Evolutionary conservation across 2,888 invertebrate species (phyloP).

Genomic region (Meta bourneti): DNA sequence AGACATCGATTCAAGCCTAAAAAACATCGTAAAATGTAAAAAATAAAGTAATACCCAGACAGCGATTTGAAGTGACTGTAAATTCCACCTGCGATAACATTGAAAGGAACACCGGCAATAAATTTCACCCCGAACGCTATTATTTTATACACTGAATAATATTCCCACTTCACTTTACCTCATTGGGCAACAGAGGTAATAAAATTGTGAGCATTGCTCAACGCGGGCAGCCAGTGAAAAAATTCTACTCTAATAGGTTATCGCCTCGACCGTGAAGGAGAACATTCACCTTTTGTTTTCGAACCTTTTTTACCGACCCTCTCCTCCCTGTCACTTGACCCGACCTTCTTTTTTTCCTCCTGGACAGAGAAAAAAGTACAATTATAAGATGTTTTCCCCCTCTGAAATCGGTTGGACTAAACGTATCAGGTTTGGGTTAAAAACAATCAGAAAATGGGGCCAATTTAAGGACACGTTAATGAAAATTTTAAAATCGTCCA

Average conservation of each 20-base stretch:
- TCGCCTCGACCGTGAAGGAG: constrained; percentile 52
- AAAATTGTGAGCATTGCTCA: constrained; percentile 59
- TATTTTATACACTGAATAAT: constrained; percentile 56
- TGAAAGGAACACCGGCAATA: constrained; percentile 37
- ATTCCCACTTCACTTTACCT: constrained; percentile 10
- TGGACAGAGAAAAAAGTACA: background rate
- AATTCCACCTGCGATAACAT: constrained; percentile 57
- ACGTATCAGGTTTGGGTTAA: no score
- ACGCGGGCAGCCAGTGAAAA: background rate
- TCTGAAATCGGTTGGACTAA: no score
- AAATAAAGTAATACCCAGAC: background rate
- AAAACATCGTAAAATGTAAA: background rate
- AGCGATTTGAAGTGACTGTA: constrained; percentile 13
- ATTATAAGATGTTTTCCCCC: background rate
- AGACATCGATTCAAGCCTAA: background rate
- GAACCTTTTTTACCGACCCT: background rate
- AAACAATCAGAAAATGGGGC: no score
- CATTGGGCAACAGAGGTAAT: constrained; percentile 19
- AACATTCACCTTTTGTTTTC: constrained; percentile 70
- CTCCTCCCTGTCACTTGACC: background rate
- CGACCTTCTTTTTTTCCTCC: constrained; percentile 5
- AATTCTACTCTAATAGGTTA: constrained; percentile 56
- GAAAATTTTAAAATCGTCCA: background rate
- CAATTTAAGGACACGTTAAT: background rate
- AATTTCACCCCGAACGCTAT: constrained; percentile 35